Conservation (phyloP, 2,113 vertebrate species). For the Hippocampus comes region DNA sequence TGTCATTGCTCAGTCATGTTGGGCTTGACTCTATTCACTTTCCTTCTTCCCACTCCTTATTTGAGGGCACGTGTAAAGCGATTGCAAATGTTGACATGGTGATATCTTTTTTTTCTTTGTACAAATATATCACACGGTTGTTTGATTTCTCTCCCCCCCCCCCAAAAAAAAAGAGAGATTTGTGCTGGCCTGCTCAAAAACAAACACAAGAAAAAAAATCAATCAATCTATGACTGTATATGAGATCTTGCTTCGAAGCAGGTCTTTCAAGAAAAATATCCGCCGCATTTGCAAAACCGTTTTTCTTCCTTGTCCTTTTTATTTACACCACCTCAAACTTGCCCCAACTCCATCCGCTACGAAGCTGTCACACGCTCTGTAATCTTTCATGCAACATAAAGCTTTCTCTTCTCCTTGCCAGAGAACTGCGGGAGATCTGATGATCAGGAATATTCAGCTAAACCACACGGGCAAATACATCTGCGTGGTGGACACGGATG, state of each 20-base stretch:
- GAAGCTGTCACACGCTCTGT: conserved; percentile 59
- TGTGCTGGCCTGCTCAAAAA: too few relatives aligned
- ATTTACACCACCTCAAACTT: conserved; percentile 48
- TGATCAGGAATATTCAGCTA: conserved; percentile 92
- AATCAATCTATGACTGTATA: too few relatives aligned
- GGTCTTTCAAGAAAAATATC: conserved; percentile 18
- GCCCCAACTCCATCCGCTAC: conserved; percentile 49
- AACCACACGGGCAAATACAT: conserved; percentile 87
- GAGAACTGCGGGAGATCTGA: conserved; percentile 85
- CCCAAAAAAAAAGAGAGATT: too few relatives aligned
- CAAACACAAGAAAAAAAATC: too few relatives aligned
- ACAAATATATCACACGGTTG: too few relatives aligned
- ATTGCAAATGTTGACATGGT: too few relatives aligned
- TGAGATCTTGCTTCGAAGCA: neutral
- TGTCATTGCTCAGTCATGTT: too few relatives aligned
- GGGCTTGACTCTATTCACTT: too few relatives aligned
- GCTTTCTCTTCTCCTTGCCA: conserved; percentile 56
- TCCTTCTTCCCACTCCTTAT: too few relatives aligned
- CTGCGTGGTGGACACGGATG: conserved; percentile 85
- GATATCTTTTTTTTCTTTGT: too few relatives aligned
- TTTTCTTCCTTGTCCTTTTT: neutral
- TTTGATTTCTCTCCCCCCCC: too few relatives aligned
- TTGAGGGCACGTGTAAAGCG: too few relatives aligned
- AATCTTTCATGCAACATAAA: conserved; percentile 63
- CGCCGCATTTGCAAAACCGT: neutral